A percentile compares a stretch with the other conserved stretches of the same genome.
phyloP scores from a whole-genome alignment of 1,140 invertebrate genomes.

The Cyrtorhinus lividipennis region DNA sequence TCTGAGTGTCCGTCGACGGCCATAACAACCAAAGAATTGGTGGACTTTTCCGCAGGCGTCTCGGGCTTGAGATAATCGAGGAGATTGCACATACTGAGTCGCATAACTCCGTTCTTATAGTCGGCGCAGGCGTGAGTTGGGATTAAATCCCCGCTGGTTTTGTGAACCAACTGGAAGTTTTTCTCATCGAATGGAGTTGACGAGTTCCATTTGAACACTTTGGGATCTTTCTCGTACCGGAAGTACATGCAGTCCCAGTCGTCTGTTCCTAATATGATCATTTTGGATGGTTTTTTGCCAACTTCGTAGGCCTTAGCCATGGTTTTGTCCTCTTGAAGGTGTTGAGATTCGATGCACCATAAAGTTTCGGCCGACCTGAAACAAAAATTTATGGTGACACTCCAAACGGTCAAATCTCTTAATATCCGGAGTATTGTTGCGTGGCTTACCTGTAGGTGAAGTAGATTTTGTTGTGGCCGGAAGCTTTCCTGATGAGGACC shows the following conservation, averaged over 20 bases:
- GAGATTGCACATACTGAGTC: conserved; percentile 9
- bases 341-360: conserved; percentile 38
- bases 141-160: not conserved
- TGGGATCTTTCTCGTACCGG: conserved; percentile 3
- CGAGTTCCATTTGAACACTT: conserved; percentile 17
- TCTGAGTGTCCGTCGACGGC: not conserved
- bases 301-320: conserved; percentile 37
- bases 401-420: not conserved
- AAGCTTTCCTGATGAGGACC: conserved; percentile 34
- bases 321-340: conserved; percentile 35
- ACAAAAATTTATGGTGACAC: too few relatives aligned
- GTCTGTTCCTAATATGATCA: conserved; percentile 44
- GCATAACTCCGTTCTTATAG: conserved; percentile 12
- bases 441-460: conserved; percentile 39
- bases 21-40: not conserved
- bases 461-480: conserved; percentile 36
- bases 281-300: conserved; percentile 37
- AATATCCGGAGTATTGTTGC: too few relatives aligned
- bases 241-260: conserved; percentile 25
- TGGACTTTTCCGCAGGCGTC: not conserved
- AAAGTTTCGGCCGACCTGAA: conserved; percentile 32
- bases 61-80: conserved; percentile 1
- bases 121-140: conserved; percentile 13
- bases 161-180: conserved; percentile 14
- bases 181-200: not conserved